Evolutionary conservation across 2,113 vertebrate genomes (phyloP).

Genomic region (Chrysemys picta): DNA sequence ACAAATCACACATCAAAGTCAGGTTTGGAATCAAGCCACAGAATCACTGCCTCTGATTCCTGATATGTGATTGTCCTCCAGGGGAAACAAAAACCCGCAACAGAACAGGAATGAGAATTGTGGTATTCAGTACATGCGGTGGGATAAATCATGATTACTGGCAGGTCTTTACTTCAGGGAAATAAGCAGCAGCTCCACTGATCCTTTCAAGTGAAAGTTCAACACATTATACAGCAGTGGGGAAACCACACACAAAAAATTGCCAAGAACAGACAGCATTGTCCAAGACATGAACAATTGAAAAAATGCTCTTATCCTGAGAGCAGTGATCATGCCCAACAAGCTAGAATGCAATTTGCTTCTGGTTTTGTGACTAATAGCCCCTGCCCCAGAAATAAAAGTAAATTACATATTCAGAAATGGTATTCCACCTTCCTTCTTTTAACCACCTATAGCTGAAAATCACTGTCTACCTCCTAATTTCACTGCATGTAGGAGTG

Average conservation of each 20-base stretch:
- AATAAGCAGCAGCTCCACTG: background rate
- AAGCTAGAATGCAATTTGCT: background rate
- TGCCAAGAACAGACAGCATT: background rate
- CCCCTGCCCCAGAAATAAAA: background rate
- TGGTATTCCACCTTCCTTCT: background rate
- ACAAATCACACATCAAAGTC: background rate
- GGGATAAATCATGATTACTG: rapidly evolving
- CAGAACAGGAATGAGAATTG: background rate
- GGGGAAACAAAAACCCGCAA: background rate
- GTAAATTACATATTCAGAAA: background rate
- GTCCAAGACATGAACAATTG: background rate
- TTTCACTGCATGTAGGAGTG: slow-evolving; percentile 39
- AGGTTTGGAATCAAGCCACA: background rate
- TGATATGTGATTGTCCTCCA: background rate
- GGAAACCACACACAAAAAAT: background rate
- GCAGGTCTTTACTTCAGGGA: background rate
- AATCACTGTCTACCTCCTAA: slow-evolving; percentile 44
- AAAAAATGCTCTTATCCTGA: background rate
- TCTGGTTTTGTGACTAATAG: slow-evolving; percentile 32
- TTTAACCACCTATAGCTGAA: background rate
- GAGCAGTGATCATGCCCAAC: background rate
- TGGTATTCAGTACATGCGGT: background rate
- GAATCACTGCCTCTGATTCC: background rate
- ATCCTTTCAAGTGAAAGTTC: background rate
- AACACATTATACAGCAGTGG: background rate